These are phyloP conservation scores for Apodemia mormo DNA, from an alignment of 2,888 invertebrate genomes.

Conservation along the genomic window DNA sequence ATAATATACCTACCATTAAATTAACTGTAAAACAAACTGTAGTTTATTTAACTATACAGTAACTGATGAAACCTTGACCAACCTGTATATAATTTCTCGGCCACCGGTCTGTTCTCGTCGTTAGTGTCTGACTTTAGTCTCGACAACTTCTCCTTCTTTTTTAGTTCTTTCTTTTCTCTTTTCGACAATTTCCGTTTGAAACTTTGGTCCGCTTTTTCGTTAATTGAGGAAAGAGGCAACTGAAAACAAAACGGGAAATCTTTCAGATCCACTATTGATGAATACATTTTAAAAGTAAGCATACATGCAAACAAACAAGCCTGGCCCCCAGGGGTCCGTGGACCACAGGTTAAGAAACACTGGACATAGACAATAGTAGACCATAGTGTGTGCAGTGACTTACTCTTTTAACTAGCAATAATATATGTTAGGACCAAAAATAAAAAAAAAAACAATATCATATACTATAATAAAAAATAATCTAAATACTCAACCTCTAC, in stretches of 20 bases:
- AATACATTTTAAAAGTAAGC: not conserved
- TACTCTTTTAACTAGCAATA: too few species aligned
- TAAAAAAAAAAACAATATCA: too few species aligned
- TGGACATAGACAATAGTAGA: too few species aligned
- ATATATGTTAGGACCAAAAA: too few species aligned
- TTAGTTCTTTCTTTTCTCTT: conserved; percentile 98
- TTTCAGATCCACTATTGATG: not conserved
- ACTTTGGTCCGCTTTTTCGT: conserved; percentile 89
- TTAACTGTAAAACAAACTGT: too few species aligned
- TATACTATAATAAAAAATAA: too few species aligned
- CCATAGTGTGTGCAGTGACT: too few species aligned
- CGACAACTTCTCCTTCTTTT: conserved; percentile 95
- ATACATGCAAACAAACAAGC: not conserved
- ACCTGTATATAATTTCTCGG: conserved; percentile 96
- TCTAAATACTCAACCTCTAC: too few species aligned
- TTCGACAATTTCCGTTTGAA: conserved; percentile 97
- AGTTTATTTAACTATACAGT: too few species aligned
- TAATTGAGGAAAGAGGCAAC: conserved; percentile 74
- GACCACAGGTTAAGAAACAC: too few species aligned
- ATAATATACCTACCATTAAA: too few species aligned
- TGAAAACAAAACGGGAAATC: conserved; percentile 33
- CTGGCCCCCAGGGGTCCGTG: too few species aligned
- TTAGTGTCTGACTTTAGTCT: conserved; percentile 87
- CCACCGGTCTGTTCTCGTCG: conserved; percentile 89
- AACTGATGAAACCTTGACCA: not conserved